phyloP scores from a whole-genome alignment of 2,113 vertebrate species.

The Climacteris rufus region DNA sequence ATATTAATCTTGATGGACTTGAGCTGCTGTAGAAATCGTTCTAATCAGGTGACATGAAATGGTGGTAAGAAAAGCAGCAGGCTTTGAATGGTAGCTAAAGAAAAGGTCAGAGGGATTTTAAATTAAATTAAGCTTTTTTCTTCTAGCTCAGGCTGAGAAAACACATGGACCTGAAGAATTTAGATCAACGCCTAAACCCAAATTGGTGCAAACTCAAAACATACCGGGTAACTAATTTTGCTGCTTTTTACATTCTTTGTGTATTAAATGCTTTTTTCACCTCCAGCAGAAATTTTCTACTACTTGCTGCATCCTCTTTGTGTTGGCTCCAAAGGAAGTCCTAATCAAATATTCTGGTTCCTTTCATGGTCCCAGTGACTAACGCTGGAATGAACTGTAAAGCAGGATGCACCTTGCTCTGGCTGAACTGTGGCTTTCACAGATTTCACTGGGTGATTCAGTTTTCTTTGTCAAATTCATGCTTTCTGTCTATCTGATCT shows the following conservation, averaged over 20 bases:
- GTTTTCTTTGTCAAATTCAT: not conserved
- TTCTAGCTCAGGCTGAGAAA: conserved; percentile 42
- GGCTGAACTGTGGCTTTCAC: not conserved
- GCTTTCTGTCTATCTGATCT: not conserved
- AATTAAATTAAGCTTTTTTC: conserved; percentile 12
- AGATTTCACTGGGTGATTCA: not conserved
- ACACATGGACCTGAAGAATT: not conserved
- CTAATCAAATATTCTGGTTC: not conserved
- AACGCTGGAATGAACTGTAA: not conserved
- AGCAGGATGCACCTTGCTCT: not conserved
- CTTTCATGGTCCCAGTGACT: not conserved
- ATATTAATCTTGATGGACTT: not conserved
- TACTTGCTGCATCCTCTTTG: not conserved
- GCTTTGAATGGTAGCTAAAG: not conserved
- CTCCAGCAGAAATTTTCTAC: not conserved
- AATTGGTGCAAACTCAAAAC: conserved; percentile 26
- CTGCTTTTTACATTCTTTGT: not conserved
- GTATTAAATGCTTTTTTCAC: not conserved
- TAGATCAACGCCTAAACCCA: conserved; percentile 16
- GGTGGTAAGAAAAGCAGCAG: not conserved
- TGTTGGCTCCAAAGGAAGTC: not conserved
- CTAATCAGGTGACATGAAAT: not conserved
- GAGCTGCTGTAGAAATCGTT: not conserved
- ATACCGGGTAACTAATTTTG: conserved; percentile 37
- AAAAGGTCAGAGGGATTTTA: not conserved